These are phyloP conservation scores for Leucophenga montana DNA, from an alignment of 2,888 invertebrate species.

Conservation along the genomic window DNA sequence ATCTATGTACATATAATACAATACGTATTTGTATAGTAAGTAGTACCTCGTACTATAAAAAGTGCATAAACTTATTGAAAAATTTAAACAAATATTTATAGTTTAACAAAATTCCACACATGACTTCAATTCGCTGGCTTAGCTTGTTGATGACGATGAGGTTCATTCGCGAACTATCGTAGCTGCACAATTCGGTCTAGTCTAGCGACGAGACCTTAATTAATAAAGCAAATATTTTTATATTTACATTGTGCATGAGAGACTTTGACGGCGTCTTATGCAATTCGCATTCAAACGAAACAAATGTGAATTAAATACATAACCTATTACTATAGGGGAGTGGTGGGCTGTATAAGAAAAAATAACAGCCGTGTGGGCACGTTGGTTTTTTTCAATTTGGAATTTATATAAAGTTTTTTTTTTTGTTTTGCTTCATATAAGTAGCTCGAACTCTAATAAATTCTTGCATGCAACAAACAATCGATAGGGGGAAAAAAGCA, in stretches of 20 bases:
- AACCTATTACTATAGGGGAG: no score
- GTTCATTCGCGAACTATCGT: no score
- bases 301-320: no score
- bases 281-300: constrained; percentile 19
- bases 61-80: no score
- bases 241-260: not conserved
- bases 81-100: constrained; percentile 18
- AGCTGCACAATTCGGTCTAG: not conserved
- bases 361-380: not conserved
- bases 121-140: not conserved
- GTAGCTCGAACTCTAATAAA: not conserved
- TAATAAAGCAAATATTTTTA: constrained; percentile 64
- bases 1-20: not conserved
- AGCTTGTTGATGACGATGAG: not conserved
- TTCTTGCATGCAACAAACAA: constrained; percentile 17
- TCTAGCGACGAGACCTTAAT: constrained; percentile 49
- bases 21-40: not conserved
- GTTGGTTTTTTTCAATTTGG: no score
- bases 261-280: not conserved
- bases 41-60: no score
- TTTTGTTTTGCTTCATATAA: no score
- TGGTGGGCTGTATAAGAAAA: not conserved
- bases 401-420: no score
- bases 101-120: constrained; percentile 5
- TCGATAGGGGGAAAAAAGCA: not conserved